Conservation (phyloP, 1,140 invertebrate genomes). For the Bombus breviceps region DNA sequence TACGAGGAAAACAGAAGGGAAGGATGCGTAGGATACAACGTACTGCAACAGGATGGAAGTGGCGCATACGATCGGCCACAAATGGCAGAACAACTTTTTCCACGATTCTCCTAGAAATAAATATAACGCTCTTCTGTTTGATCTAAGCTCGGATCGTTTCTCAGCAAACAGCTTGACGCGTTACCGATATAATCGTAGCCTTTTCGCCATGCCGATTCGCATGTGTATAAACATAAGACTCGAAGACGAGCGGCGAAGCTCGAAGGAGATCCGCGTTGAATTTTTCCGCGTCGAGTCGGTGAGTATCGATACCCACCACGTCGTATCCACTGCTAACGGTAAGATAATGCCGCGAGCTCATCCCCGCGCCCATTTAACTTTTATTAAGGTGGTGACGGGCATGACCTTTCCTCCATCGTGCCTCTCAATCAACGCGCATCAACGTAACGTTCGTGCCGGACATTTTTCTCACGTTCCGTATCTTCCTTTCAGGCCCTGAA, state of each 20-base stretch:
- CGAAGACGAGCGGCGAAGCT: no score
- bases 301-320: constrained; percentile 6
- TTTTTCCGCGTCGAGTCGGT: neutral
- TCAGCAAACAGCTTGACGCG: constrained; percentile 16
- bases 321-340: constrained; percentile 55
- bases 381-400: constrained; percentile 62
- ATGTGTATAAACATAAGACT: no score
- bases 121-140: constrained; percentile 69
- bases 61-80: constrained; percentile 48
- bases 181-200: neutral
- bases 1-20: constrained; percentile 21
- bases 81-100: constrained; percentile 68
- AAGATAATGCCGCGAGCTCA: constrained; percentile 52
- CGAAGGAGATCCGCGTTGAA: neutral
- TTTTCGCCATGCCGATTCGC: neutral
- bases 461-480: constrained; percentile 63
- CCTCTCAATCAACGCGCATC: constrained; percentile 52
- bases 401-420: constrained; percentile 55
- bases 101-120: constrained; percentile 68
- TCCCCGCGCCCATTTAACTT: constrained; percentile 60
- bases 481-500: constrained; percentile 26
- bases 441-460: constrained; percentile 40
- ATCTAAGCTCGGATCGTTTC: constrained; percentile 57
- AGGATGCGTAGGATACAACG: constrained; percentile 40
- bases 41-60: constrained; percentile 62